Conservation (phyloP, 1,140 invertebrate genomes). For the Eupeodes corollae region DNA sequence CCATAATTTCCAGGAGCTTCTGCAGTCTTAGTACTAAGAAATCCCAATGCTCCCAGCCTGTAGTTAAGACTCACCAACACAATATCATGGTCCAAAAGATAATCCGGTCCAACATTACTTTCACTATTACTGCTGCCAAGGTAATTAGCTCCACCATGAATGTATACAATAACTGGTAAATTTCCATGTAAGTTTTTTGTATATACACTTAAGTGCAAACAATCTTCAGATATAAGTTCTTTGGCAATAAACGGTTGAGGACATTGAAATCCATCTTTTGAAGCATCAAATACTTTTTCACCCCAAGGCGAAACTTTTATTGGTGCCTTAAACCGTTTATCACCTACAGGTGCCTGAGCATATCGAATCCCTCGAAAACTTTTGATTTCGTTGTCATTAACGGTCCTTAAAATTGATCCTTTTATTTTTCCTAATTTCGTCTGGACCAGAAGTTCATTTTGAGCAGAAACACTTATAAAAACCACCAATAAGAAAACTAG, state of each 20-base stretch:
- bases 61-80: slow-evolving; percentile 55
- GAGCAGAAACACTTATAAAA: too few species aligned
- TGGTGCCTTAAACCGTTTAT: slow-evolving; percentile 47
- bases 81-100: slow-evolving; percentile 49
- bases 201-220: slow-evolving; percentile 52
- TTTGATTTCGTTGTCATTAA: slow-evolving; percentile 39
- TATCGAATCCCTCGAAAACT: slow-evolving; percentile 57
- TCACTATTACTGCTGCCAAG: slow-evolving; percentile 38
- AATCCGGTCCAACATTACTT: slow-evolving; percentile 44
- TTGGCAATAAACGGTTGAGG: neutral
- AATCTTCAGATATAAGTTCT: slow-evolving; percentile 39
- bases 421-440: slow-evolving; percentile 38
- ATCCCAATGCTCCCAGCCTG: slow-evolving; percentile 46
- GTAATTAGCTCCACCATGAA: slow-evolving; percentile 52
- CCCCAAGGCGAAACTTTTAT: slow-evolving; percentile 39
- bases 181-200: slow-evolving; percentile 13
- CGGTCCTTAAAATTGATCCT: slow-evolving; percentile 33
- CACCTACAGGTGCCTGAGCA: slow-evolving; percentile 50
- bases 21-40: slow-evolving; percentile 36
- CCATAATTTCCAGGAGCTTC: slow-evolving; percentile 40
- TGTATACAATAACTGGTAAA: slow-evolving; percentile 50
- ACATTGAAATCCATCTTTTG: neutral
- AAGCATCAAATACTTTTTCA: neutral
- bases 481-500: too few species aligned
- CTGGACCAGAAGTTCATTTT: slow-evolving; percentile 10